These are phyloP conservation scores for Graptemys geographica DNA, from an alignment of 2,797 vertebrate genomes.

Conservation along the genomic window DNA sequence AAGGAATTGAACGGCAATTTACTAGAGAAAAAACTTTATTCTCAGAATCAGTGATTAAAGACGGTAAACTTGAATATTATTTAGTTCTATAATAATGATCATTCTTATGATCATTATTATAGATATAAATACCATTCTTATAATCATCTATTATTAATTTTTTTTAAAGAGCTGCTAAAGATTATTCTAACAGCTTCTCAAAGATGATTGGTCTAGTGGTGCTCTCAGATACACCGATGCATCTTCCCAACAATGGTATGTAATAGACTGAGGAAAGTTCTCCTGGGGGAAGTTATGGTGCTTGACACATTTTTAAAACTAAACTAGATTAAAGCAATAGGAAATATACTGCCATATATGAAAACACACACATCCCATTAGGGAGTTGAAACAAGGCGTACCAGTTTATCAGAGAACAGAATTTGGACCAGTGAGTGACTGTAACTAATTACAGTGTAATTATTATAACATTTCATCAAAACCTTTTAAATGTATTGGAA, in stretches of 20 bases:
- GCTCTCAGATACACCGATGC: background rate
- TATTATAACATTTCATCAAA: conserved; percentile 60
- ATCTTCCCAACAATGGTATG: background rate
- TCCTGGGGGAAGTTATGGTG: background rate
- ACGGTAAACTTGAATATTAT: background rate
- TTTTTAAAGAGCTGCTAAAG: background rate
- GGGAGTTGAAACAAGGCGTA: background rate
- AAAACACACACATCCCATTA: background rate
- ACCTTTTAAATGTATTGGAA: conserved; percentile 11
- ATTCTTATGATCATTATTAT: too few relatives aligned
- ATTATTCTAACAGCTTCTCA: background rate
- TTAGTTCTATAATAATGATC: background rate
- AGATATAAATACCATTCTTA: too few relatives aligned
- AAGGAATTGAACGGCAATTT: background rate
- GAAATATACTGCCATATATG: background rate
- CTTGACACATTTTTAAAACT: background rate
- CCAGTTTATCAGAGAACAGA: background rate
- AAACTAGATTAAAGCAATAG: background rate
- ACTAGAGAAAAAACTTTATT: background rate
- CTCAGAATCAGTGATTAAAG: background rate
- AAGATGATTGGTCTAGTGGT: background rate
- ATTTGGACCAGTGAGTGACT: background rate
- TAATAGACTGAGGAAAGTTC: background rate
- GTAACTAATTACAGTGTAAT: conserved; percentile 44
- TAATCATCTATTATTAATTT: background rate